Conservation (phyloP, 1,140 invertebrate genomes). For the Hycleus cichorii region DNA sequence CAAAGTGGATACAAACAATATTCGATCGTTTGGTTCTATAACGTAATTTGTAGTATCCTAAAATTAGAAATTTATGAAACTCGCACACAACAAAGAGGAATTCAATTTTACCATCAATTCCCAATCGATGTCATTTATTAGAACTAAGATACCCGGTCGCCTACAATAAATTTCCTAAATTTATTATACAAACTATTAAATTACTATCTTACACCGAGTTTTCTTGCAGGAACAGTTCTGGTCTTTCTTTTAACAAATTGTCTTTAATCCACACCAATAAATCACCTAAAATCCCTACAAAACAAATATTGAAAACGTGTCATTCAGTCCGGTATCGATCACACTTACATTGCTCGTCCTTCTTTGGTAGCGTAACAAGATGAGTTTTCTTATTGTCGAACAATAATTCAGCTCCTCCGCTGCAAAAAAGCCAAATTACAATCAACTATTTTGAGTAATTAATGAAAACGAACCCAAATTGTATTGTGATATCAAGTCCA, state of each 20-base stretch:
- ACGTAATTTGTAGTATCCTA: conserved; percentile 29
- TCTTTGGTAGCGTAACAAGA: conserved; percentile 52
- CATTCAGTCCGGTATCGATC: not conserved
- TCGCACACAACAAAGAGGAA: conserved; percentile 45
- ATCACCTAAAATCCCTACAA: conserved; percentile 63
- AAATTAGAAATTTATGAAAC: conserved; percentile 11
- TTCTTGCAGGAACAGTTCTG: conserved; percentile 83
- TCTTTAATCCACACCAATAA: conserved; percentile 77
- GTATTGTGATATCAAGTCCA: conserved; percentile 17
- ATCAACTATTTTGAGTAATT: not conserved
- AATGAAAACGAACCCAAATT: conserved; percentile 23
- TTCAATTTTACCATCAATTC: conserved; percentile 72
- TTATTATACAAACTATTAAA: conserved; percentile 1
- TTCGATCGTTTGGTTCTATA: conserved; percentile 27
- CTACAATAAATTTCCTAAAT: conserved; percentile 44
- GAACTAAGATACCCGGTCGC: conserved; percentile 83
- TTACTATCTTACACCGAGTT: conserved; percentile 61
- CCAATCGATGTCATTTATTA: conserved; percentile 92
- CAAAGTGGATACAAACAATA: conserved; percentile 29
- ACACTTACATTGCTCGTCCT: conserved; percentile 36
- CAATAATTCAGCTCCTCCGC: conserved; percentile 81
- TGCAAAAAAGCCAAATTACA: conserved; percentile 41
- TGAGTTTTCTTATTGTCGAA: conserved; percentile 76
- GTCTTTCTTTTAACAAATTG: conserved; percentile 76
- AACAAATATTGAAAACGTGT: conserved; percentile 5